Percentiles rank a stretch among this genome's conserved stretches.
Evolutionary conservation across 1,140 invertebrate species (phyloP).

Genomic region (Cotesia vestalis): DNA sequence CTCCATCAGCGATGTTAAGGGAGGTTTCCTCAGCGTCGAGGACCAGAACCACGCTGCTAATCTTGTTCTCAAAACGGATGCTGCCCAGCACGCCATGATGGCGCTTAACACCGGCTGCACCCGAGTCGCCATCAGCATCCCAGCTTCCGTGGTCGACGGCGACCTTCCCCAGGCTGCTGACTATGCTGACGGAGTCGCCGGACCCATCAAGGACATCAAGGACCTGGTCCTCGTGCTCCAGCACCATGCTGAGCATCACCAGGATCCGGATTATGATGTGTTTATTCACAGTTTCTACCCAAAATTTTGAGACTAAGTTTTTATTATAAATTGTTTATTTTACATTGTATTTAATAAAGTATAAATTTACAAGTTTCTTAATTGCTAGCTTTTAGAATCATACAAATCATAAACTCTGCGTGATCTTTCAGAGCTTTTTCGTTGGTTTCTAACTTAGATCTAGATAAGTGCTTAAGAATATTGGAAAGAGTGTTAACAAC

Average conservation of each 20-base stretch:
- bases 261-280: conserved; percentile 39
- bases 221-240: conserved; percentile 36
- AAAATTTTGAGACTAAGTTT: too few relatives aligned
- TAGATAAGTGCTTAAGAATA: conserved; percentile 44
- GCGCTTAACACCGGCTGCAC: conserved; percentile 25
- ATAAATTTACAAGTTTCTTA: too few relatives aligned
- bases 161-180: conserved; percentile 32
- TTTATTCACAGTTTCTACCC: conserved; percentile 50
- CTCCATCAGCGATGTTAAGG: conserved; percentile 31
- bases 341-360: too few relatives aligned
- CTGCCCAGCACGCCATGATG: conserved; percentile 31
- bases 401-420: too few relatives aligned
- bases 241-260: conserved; percentile 29
- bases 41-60: conserved; percentile 45
- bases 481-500: conserved; percentile 40
- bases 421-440: too few relatives aligned
- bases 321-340: too few relatives aligned
- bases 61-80: not conserved
- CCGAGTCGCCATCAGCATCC: not conserved
- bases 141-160: not conserved
- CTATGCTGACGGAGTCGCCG: not conserved
- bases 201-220: not conserved
- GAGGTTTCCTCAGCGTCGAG: conserved; percentile 36
- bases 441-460: too few relatives aligned
- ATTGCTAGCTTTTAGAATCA: too few relatives aligned